phyloP scores from a whole-genome alignment of 37 sponge, comb jelly and placozoan genomes.

The Eunapius fragilis region DNA sequence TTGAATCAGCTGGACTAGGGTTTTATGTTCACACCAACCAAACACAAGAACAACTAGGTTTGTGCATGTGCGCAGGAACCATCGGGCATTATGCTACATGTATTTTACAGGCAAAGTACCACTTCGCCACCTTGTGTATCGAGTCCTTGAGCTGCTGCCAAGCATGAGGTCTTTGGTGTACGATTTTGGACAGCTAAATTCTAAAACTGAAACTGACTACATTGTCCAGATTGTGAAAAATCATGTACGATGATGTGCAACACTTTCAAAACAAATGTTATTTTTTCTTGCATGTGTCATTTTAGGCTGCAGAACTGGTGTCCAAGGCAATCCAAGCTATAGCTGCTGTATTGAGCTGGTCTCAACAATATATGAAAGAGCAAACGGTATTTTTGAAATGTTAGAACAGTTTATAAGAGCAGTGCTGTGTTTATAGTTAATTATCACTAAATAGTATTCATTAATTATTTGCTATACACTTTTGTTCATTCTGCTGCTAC shows the following conservation, averaged over 20 bases:
- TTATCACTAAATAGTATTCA: too few species aligned
- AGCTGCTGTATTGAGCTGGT: slow-evolving; percentile 55
- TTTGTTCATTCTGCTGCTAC: too few species aligned
- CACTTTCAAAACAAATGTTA: background rate
- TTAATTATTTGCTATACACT: too few species aligned
- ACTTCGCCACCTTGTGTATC: slow-evolving; percentile 81
- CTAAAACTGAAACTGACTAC: slow-evolving; percentile 52
- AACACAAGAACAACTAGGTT: slow-evolving; percentile 76
- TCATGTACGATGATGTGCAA: slow-evolving; percentile 21
- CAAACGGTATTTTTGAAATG: too few species aligned
- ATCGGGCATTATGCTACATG: too few species aligned
- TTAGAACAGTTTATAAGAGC: too few species aligned
- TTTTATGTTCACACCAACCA: slow-evolving; percentile 63
- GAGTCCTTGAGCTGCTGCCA: slow-evolving; percentile 78
- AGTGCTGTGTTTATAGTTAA: too few species aligned
- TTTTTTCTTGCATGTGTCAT: background rate
- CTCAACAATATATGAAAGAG: slow-evolving; percentile 81
- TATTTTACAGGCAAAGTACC: slow-evolving; percentile 48
- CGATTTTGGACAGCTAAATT: slow-evolving; percentile 80
- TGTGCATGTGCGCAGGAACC: background rate
- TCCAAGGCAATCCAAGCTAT: slow-evolving; percentile 2
- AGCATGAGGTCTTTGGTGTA: slow-evolving; percentile 80
- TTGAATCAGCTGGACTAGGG: slow-evolving; percentile 91
- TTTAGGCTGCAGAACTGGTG: background rate
- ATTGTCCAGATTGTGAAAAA: slow-evolving; percentile 62